Percentiles rank a stretch among this genome's conserved stretches.
Evolutionary conservation across 2,888 invertebrate genomes (phyloP).

Genomic region (Argyra leucocephala): DNA sequence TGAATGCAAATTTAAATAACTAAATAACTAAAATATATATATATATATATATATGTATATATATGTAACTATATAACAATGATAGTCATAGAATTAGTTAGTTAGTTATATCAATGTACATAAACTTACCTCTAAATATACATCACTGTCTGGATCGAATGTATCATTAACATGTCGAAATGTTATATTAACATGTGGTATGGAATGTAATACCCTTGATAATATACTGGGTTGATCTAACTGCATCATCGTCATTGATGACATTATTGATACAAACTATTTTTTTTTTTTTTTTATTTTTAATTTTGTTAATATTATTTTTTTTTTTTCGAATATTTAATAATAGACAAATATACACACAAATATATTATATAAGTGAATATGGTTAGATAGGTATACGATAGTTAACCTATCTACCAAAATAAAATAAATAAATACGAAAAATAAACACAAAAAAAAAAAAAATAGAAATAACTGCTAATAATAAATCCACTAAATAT

Average conservation of each 20-base stretch:
- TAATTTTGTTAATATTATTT: neutral
- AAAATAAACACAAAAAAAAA: constrained; percentile 4
- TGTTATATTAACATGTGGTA: constrained; percentile 86
- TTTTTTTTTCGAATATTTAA: neutral
- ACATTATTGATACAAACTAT: neutral
- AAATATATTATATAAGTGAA: neutral
- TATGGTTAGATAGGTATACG: neutral
- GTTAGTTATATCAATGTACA: neutral
- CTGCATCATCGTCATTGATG: constrained; percentile 49
- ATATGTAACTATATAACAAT: neutral
- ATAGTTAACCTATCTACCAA: neutral
- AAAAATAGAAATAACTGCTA: too few species aligned
- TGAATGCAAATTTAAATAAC: too few species aligned
- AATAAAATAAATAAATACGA: too few species aligned
- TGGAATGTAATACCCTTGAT: constrained; percentile 75
- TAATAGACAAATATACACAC: neutral
- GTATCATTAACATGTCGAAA: constrained; percentile 82
- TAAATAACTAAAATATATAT: too few species aligned
- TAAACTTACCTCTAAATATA: constrained; percentile 76
- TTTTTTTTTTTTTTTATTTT: neutral
- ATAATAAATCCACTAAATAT: neutral
- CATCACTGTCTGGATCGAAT: constrained; percentile 79
- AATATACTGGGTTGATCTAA: constrained; percentile 73
- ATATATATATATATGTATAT: neutral
- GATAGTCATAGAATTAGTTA: too few species aligned